These are phyloP conservation scores for Dolichotis patagonum DNA, from an alignment of 2,113 vertebrate species.

Conservation along the genomic window DNA sequence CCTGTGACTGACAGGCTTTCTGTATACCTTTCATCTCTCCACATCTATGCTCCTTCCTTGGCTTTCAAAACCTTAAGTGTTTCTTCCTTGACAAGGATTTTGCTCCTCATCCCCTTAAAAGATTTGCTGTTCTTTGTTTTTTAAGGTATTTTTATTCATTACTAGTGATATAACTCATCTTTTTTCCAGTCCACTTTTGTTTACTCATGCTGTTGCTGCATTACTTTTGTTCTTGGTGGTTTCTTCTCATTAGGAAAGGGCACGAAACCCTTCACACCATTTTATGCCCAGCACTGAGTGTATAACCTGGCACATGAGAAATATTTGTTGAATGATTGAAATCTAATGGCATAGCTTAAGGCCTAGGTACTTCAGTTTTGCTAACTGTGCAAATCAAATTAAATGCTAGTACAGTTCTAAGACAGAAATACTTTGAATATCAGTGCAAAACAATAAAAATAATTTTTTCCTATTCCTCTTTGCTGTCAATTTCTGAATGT, in stretches of 20 bases:
- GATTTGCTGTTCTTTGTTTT: neutral
- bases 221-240: neutral
- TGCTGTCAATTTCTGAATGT: neutral
- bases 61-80: neutral
- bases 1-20: rapidly evolving
- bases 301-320: neutral
- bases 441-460: too few species aligned
- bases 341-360: neutral
- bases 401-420: neutral
- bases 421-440: neutral
- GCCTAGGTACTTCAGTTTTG: neutral
- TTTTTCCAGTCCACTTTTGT: neutral
- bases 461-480: neutral
- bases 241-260: neutral
- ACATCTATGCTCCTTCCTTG: neutral
- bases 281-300: neutral
- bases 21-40: neutral
- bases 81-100: neutral
- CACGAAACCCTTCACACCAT: neutral
- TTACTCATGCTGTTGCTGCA: neutral
- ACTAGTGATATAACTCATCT: neutral
- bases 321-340: neutral
- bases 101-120: neutral
- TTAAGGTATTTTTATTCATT: neutral
- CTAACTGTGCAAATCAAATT: neutral